Conservation (phyloP, 30 jellyfish, hydroid and myxozoan genomes). For the Aurelia aurita complex sp. Pacific region DNA sequence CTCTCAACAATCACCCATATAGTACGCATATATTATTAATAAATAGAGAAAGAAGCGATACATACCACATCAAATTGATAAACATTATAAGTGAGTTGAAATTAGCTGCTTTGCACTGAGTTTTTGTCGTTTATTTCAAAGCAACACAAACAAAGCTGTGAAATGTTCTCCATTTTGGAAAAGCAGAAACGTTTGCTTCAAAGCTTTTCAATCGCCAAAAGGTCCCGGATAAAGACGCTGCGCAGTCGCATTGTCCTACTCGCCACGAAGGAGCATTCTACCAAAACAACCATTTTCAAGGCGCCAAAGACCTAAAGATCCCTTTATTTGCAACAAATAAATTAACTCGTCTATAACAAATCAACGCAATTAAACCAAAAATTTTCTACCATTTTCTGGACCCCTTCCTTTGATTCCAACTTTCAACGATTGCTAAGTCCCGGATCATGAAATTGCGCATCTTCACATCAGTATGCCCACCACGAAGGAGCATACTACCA, state of each 20-base stretch:
- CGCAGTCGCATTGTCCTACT: constrained; percentile 1
- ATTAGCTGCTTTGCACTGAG: constrained; percentile 53
- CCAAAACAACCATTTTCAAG: not conserved
- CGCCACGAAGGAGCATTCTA: constrained; percentile 26
- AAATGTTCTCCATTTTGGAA: constrained; percentile 72
- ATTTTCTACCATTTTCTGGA: no score
- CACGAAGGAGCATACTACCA: no score
- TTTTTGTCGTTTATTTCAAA: constrained; percentile 41
- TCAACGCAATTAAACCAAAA: no score
- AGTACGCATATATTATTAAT: constrained; percentile 57
- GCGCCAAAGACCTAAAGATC: no score
- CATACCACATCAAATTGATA: constrained; percentile 58
- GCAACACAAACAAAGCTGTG: constrained; percentile 70
- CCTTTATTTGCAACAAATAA: no score
- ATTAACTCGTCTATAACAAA: no score
- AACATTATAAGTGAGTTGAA: constrained; percentile 40
- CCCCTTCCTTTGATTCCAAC: no score
- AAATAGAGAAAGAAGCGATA: constrained; percentile 51
- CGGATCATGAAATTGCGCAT: no score
- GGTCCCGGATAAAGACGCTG: constrained; percentile 24
- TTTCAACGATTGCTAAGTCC: no score
- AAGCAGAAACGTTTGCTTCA: constrained; percentile 77
- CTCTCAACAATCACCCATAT: constrained; percentile 61
- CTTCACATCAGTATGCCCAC: no score
- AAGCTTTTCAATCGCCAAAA: constrained; percentile 62